phyloP scores from a whole-genome alignment of 1,140 invertebrate species.

The Bradysia coprophila region DNA sequence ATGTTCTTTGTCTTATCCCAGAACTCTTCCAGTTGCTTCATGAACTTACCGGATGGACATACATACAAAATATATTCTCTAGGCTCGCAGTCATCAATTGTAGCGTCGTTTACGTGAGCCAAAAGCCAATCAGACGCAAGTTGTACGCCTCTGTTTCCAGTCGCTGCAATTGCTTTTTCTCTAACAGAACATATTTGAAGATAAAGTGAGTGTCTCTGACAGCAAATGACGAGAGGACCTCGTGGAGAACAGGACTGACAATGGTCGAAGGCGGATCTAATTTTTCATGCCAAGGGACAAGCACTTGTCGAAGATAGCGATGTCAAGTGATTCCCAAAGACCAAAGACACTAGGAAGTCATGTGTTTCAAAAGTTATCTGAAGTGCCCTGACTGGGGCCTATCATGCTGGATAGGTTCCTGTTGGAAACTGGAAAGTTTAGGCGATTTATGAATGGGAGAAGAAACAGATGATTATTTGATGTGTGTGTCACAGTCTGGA shows the following conservation, averaged over 20 bases:
- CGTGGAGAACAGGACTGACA: background rate
- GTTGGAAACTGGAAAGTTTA: too few species aligned
- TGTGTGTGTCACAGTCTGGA: too few species aligned
- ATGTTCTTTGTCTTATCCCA: constrained; percentile 57
- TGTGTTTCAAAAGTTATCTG: too few species aligned
- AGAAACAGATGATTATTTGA: too few species aligned
- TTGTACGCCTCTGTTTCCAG: constrained; percentile 67
- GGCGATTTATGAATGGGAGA: too few species aligned
- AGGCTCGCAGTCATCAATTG: constrained; percentile 49
- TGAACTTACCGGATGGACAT: constrained; percentile 56
- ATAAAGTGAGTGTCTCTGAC: background rate
- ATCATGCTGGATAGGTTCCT: too few species aligned
- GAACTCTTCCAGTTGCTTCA: constrained; percentile 48
- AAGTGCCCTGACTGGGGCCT: too few species aligned
- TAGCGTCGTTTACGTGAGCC: constrained; percentile 69
- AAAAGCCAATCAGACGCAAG: constrained; percentile 77
- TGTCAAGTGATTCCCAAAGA: background rate
- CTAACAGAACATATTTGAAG: constrained; percentile 26
- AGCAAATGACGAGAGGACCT: background rate
- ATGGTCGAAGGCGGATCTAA: too few species aligned
- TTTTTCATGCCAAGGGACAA: too few species aligned
- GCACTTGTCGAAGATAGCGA: too few species aligned
- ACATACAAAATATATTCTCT: constrained; percentile 74
- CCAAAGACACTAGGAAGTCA: too few species aligned
- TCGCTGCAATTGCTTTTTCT: constrained; percentile 77